These are phyloP conservation scores for Phataginus tricuspis DNA, from an alignment of 2,797 vertebrate genomes.

Conservation along the genomic window DNA sequence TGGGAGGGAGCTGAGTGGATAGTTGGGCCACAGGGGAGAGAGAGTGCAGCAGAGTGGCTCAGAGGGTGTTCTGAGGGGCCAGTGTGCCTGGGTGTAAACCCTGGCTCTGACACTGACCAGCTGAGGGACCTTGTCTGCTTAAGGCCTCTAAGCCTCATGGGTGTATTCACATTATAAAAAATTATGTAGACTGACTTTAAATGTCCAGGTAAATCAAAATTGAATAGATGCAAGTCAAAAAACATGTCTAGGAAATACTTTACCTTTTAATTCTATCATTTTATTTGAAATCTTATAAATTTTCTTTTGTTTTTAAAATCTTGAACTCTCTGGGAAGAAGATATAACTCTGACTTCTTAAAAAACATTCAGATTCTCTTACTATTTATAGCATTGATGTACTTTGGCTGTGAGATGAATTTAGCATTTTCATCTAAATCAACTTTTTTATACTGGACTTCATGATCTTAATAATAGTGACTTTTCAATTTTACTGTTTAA, in stretches of 20 bases:
- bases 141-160: neutral
- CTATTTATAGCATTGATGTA: neutral
- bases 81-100: neutral
- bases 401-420: neutral
- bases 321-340: neutral
- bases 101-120: neutral
- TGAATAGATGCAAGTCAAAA: neutral
- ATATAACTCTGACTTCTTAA: neutral
- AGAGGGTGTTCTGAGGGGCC: neutral
- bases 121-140: neutral
- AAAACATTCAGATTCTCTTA: neutral
- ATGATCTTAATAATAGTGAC: neutral
- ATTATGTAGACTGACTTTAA: neutral
- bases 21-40: neutral
- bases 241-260: neutral
- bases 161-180: neutral
- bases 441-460: neutral
- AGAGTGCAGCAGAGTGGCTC: neutral
- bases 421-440: neutral
- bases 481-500: neutral
- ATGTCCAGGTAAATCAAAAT: neutral
- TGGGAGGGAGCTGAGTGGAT: neutral
- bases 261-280: neutral
- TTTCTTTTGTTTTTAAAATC: neutral
- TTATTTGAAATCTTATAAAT: neutral